These are phyloP conservation scores for Zygaena filipendulae DNA, from an alignment of 2,888 invertebrate species.

Conservation along the genomic window DNA sequence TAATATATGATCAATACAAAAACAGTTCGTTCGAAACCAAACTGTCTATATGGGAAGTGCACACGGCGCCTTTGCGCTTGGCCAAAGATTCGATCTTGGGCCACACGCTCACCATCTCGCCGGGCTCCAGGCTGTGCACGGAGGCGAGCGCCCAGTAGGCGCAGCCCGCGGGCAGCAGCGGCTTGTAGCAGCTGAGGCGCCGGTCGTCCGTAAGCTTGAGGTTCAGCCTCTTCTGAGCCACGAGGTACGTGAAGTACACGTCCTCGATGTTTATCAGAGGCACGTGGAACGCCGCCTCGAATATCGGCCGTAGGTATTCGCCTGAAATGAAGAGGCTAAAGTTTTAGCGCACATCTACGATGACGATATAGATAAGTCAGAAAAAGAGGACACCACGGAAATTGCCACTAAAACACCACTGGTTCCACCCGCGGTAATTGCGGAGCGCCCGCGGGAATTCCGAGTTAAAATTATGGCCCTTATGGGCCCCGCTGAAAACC, in stretches of 20 bases:
- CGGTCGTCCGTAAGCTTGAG: conserved; percentile 65
- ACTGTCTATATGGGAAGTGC: conserved; percentile 22
- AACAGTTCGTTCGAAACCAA: conserved; percentile 25
- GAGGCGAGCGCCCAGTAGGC: conserved; percentile 33
- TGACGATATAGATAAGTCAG: too few species aligned
- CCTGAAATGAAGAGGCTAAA: conserved; percentile 34
- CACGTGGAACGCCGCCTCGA: conserved; percentile 59
- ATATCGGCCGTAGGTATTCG: conserved; percentile 39
- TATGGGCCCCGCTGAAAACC: too few species aligned
- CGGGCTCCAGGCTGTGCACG: conserved; percentile 29
- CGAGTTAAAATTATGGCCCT: too few species aligned
- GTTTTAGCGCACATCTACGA: too few species aligned
- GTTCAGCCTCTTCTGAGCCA: conserved; percentile 63
- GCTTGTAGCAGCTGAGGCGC: conserved; percentile 52
- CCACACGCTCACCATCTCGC: conserved; percentile 31
- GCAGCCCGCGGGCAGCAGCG: conserved; percentile 27
- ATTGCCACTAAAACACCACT: too few species aligned
- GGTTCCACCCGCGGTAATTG: too few species aligned
- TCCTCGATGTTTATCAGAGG: conserved; percentile 77
- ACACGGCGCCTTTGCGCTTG: conserved; percentile 16
- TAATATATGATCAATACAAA: conserved; percentile 28
- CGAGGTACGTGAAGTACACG: conserved; percentile 76
- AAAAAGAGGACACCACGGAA: too few species aligned
- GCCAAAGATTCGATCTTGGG: conserved; percentile 19
- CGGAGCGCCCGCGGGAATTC: too few species aligned